phyloP scores from a whole-genome alignment of 1,140 invertebrate species.

The Amyelois transitella region DNA sequence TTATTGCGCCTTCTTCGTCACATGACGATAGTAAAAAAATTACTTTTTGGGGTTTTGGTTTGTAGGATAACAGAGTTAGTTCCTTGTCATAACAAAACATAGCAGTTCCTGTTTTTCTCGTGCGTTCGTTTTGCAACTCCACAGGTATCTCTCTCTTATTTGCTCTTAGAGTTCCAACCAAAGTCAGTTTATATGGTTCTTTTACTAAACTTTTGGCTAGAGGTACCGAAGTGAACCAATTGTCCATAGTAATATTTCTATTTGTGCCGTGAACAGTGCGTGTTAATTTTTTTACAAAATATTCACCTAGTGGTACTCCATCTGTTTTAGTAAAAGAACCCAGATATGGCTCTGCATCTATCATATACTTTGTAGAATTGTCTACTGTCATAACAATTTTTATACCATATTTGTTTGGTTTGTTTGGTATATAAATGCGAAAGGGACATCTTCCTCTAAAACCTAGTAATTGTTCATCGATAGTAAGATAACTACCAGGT shows the following conservation, averaged over 20 bases:
- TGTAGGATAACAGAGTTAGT: no score
- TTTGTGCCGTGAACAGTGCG: slow-evolving; percentile 34
- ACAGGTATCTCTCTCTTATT: no score
- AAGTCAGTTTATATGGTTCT: no score
- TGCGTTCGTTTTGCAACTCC: no score
- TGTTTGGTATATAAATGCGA: slow-evolving; percentile 20
- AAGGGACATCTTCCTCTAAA: no score
- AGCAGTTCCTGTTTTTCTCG: slow-evolving; percentile 28
- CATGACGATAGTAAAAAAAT: slow-evolving; percentile 21
- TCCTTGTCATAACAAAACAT: slow-evolving; percentile 49
- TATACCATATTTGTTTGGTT: no score
- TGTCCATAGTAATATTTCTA: no score
- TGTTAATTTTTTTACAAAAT: slow-evolving; percentile 21
- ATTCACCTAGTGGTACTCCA: no score
- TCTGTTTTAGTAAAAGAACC: background rate
- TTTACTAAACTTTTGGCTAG: no score
- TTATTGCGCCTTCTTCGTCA: slow-evolving; percentile 18
- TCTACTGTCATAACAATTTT: no score
- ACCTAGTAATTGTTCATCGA: slow-evolving; percentile 18
- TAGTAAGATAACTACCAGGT: slow-evolving; percentile 10
- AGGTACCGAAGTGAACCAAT: slow-evolving; percentile 38
- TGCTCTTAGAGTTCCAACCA: slow-evolving; percentile 34
- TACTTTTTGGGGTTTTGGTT: no score
- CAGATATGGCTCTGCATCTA: background rate
- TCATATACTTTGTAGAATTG: no score